Conservation (phyloP, 2,888 invertebrate genomes). For the Lasioglossum calceatum region DNA sequence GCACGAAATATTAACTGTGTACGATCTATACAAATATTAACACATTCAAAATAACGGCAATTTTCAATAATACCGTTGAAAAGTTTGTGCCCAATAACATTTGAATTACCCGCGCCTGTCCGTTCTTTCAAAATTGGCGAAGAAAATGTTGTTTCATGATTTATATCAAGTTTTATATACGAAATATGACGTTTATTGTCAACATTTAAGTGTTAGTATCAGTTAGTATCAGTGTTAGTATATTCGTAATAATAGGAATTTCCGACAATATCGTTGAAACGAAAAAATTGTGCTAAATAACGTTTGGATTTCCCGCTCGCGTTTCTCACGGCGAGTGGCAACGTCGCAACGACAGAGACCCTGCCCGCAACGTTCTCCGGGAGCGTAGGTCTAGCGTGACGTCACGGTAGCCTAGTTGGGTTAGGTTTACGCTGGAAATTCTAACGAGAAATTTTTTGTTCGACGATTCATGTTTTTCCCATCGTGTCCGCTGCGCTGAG, state of each 20-base stretch:
- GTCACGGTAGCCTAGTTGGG: slow-evolving; percentile 88
- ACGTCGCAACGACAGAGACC: slow-evolving; percentile 57
- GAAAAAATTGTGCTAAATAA: background rate
- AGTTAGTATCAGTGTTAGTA: no score
- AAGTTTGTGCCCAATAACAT: background rate
- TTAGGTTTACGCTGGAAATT: slow-evolving; percentile 89
- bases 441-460: slow-evolving; percentile 88
- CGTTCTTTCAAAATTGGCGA: background rate
- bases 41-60: background rate
- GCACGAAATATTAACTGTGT: background rate
- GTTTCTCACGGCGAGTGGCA: slow-evolving; percentile 36
- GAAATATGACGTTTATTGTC: background rate
- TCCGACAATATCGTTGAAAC: background rate
- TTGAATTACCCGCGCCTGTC: slow-evolving; percentile 54
- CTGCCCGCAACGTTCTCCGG: slow-evolving; percentile 67
- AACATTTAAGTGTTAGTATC: background rate
- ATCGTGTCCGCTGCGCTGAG: slow-evolving; percentile 85
- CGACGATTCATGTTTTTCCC: slow-evolving; percentile 87
- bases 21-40: background rate
- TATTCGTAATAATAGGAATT: background rate
- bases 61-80: background rate
- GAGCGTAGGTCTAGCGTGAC: slow-evolving; percentile 79
- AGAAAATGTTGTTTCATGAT: background rate
- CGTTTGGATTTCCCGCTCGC: slow-evolving; percentile 55
- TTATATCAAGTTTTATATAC: background rate